A percentile compares a stretch with the other conserved stretches of the same genome.
These are phyloP conservation scores for Pharmacophagus antenor DNA, from an alignment of 2,888 invertebrate species.

Conservation along the genomic window DNA sequence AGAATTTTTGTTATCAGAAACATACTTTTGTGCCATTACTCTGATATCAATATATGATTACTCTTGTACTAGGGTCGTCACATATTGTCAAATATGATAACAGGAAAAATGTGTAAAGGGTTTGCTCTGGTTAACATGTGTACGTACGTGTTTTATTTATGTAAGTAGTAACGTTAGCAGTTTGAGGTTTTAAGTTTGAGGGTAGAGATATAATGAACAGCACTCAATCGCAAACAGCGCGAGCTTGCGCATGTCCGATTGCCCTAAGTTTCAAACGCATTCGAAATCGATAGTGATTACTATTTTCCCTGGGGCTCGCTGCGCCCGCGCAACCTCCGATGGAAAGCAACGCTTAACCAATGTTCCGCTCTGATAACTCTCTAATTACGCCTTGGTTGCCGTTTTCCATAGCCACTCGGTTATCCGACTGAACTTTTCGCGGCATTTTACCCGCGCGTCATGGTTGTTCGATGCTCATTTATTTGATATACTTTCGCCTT, in stretches of 20 bases:
- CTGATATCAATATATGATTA: too few relatives aligned
- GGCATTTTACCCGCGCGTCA: conserved; percentile 64
- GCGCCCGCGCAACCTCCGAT: conserved; percentile 78
- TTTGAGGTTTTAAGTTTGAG: background rate
- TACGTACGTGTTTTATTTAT: background rate
- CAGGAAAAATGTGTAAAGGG: background rate
- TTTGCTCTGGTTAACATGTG: background rate
- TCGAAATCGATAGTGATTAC: conserved; percentile 81
- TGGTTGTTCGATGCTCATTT: conserved; percentile 46
- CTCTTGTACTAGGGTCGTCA: too few relatives aligned
- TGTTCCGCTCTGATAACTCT: conserved; percentile 80
- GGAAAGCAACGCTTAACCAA: conserved; percentile 80
- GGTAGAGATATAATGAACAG: conserved; percentile 49
- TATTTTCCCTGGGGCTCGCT: conserved; percentile 76
- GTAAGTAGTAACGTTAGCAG: background rate
- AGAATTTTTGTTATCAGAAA: too few relatives aligned
- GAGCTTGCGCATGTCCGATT: conserved; percentile 45
- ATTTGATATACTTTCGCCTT: conserved; percentile 73
- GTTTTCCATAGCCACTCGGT: conserved; percentile 75
- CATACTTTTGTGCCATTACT: too few relatives aligned
- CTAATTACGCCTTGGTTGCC: conserved; percentile 70
- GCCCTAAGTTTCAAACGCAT: conserved; percentile 58
- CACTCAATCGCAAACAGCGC: conserved; percentile 37
- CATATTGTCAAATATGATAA: too few relatives aligned
- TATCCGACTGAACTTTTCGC: conserved; percentile 68